A percentile compares a stretch with the other conserved stretches of the same genome.
Evolutionary conservation across 2,888 invertebrate species (phyloP).

Genomic region (Acanthosepion pharaonis): DNA sequence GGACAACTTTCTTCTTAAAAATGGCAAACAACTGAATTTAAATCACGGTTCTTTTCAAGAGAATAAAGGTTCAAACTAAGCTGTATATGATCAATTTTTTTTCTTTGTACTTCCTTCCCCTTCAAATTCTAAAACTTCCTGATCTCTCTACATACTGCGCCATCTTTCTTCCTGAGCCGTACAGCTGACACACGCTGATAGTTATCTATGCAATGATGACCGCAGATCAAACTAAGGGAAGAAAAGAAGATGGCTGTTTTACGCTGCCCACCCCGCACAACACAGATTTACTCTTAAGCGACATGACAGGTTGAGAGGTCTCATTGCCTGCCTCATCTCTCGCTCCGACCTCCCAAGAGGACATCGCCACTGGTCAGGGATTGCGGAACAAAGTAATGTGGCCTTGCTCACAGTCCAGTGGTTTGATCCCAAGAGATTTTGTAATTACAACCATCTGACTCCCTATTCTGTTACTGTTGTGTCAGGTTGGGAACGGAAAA

Average conservation of each 20-base stretch:
- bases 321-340: background rate
- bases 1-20: too few relatives aligned
- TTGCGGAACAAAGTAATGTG: background rate
- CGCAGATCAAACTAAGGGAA: constrained; percentile 7
- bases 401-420: constrained; percentile 33
- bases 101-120: background rate
- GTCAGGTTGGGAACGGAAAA: constrained; percentile 4
- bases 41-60: background rate
- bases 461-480: background rate
- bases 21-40: background rate
- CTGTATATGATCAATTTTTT: background rate
- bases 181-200: constrained; percentile 12
- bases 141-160: background rate
- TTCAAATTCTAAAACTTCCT: background rate
- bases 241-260: background rate
- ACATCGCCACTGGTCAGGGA: background rate
- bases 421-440: constrained; percentile 9
- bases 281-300: constrained; percentile 17
- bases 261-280: background rate
- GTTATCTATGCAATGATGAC: background rate
- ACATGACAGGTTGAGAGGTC: constrained; percentile 17
- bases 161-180: background rate
- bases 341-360: background rate
- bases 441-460: constrained; percentile 9
- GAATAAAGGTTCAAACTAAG: background rate